Base-by-base conservation (phyloP, 1,140 invertebrate species). In the Halictus rubicundus region DNA sequence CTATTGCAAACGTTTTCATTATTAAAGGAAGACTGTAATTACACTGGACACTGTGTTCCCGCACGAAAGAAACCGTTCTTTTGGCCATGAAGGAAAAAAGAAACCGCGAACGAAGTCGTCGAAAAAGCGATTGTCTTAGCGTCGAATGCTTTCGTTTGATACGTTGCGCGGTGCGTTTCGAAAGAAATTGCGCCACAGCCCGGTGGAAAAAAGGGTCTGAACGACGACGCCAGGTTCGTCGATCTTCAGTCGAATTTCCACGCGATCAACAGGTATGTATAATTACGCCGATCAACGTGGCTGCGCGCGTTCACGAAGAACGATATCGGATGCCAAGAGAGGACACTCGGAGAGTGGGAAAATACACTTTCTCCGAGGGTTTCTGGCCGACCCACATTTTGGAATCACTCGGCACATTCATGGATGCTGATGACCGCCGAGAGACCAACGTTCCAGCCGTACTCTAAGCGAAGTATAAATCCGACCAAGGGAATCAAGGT, bases 361-460 rank as follows among this genome's bases (percentile, higher is more conserved):
- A 88, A 87, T 88, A 88, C 70, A 88, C 85, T 88, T 88, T 88
- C 88, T 84, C 88, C 83, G 59, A 69, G 64, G 70, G 46, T 64
- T 32, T 72, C 49, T 65, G 63, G 74, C 4, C 86, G 87, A 88
- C 87, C 87, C 86, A 88, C 83, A 88, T 88, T 88, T 76, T 71
- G 68, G 75, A 85, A 78, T 81, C 73, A 27, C 64, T 77, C 82
- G 12, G 66, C 69, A 49, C 32, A 82, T 69, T 84, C 65, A 63
- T 78, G 78, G 84, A 84, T 85, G 82, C 68, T 73, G 83, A 85
- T 84, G 83, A 80, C 81, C 77, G 82, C 25, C 68, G 72, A 10
- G 42, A 46, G 42, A 72, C 73, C 52, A 54, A 78, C 77, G 69
- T 39, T 49, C 23, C 46, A 37, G 52, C 54, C 23, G 66, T 27